Conservation (phyloP, 1,140 invertebrate species). For the Drosophila rhopaloa region DNA sequence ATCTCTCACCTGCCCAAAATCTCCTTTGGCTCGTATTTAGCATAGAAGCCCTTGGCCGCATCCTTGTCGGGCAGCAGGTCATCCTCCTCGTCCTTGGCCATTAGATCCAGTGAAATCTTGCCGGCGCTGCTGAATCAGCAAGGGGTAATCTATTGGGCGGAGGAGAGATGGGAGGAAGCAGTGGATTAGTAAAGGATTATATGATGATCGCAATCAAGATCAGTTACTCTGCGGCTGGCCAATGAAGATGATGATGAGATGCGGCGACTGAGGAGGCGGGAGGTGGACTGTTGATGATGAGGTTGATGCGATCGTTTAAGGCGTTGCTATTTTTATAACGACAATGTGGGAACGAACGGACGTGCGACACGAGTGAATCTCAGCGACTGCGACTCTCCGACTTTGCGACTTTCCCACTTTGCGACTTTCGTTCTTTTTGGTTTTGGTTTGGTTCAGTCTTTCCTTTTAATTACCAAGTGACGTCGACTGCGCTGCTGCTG, state of each 20-base stretch:
- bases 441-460: conserved; percentile 31
- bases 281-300: conserved; percentile 14
- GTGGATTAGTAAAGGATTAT: conserved; percentile 13
- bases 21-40: conserved; percentile 99
- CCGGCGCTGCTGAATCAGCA: conserved; percentile 29
- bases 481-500: conserved; percentile 41
- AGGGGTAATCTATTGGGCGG: conserved; percentile 7
- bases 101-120: conserved; percentile 81
- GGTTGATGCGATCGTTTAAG: conserved; percentile 43
- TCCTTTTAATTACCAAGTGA: conserved; percentile 74
- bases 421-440: conserved; percentile 16
- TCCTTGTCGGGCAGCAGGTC: conserved; percentile 94
- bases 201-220: conserved; percentile 30
- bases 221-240: conserved; percentile 26
- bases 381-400: conserved; percentile 34
- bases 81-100: conserved; percentile 92
- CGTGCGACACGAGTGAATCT: conserved; percentile 60
- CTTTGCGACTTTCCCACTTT: conserved; percentile 24
- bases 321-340: conserved; percentile 71
- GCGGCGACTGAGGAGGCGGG: neutral
- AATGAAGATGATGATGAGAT: conserved; percentile 9
- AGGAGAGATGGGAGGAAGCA: neutral
- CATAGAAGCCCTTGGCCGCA: conserved; percentile 97
- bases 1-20: conserved; percentile 94
- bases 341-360: conserved; percentile 34